These are phyloP conservation scores for Pseudocheirus occidentalis DNA, from an alignment of 2,797 vertebrate species.

Conservation along the genomic window DNA sequence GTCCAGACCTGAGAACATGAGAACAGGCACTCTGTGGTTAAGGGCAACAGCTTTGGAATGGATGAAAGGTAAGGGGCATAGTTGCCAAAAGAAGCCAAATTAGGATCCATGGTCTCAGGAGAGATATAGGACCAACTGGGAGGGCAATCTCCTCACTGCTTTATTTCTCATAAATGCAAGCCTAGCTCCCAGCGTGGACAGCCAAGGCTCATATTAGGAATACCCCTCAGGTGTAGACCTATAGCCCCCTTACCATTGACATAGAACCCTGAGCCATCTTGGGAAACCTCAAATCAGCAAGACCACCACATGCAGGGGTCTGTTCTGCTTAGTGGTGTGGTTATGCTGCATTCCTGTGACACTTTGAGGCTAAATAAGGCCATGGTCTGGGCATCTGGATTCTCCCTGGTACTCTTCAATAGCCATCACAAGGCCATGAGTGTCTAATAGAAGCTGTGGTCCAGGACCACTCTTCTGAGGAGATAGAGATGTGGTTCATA, in stretches of 20 bases:
- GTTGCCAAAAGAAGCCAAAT: background rate
- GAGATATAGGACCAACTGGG: background rate
- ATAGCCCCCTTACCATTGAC: background rate
- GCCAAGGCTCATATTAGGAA: background rate
- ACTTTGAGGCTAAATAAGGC: background rate
- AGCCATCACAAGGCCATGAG: background rate
- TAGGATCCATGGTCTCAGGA: background rate
- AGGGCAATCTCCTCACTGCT: background rate
- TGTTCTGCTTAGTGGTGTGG: background rate
- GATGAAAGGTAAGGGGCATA: background rate
- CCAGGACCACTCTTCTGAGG: background rate
- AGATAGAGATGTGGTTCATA: background rate
- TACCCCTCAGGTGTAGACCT: background rate
- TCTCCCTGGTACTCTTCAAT: background rate
- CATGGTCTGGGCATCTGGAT: background rate
- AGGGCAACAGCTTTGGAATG: background rate
- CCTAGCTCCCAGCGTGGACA: background rate
- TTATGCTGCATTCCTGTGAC: background rate
- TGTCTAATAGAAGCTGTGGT: background rate
- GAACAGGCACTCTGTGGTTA: background rate
- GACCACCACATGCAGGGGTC: background rate
- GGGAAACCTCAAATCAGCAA: constrained; percentile 4
- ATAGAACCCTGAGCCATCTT: background rate
- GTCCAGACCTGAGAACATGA: background rate
- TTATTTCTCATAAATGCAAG: constrained; percentile 6